These are phyloP conservation scores for Protaetia brevitarsis DNA, from an alignment of 1,140 invertebrate species.

Conservation along the genomic window DNA sequence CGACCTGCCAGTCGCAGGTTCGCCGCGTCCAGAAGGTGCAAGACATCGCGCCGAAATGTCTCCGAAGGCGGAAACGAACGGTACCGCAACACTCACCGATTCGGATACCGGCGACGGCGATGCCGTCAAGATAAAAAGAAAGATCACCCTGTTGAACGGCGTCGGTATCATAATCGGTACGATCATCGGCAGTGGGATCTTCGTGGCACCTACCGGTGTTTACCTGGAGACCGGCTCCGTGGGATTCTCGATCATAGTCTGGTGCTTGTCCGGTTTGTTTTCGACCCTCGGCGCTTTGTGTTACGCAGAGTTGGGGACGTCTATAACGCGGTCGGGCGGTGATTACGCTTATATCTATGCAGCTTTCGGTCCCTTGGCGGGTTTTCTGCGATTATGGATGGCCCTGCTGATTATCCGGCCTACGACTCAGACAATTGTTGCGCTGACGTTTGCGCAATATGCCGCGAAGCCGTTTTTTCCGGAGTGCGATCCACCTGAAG, in stretches of 20 bases:
- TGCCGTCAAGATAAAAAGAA: conserved; percentile 70
- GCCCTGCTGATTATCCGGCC: conserved; percentile 81
- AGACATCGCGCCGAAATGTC: background rate
- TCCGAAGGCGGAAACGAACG: conserved; percentile 15
- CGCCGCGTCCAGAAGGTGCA: background rate
- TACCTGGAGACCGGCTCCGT: conserved; percentile 64
- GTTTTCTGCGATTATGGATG: conserved; percentile 86
- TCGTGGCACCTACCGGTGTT: conserved; percentile 74
- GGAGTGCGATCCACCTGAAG: conserved; percentile 63
- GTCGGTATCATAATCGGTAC: conserved; percentile 84
- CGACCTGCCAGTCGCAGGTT: background rate
- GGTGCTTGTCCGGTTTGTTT: conserved; percentile 69
- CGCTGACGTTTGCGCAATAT: conserved; percentile 77
- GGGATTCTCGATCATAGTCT: conserved; percentile 68
- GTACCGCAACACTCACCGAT: background rate
- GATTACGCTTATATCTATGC: conserved; percentile 86
- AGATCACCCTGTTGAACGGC: conserved; percentile 80
- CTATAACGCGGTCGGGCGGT: conserved; percentile 77
- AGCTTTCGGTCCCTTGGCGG: conserved; percentile 84
- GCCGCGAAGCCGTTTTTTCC: conserved; percentile 80
- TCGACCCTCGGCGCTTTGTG: conserved; percentile 76
- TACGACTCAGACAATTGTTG: conserved; percentile 78
- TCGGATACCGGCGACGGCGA: conserved; percentile 40
- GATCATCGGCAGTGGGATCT: conserved; percentile 79
- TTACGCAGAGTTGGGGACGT: conserved; percentile 82